Evolutionary conservation across 2,797 vertebrate species (phyloP).

Genomic region (Emydoidea blandingii): DNA sequence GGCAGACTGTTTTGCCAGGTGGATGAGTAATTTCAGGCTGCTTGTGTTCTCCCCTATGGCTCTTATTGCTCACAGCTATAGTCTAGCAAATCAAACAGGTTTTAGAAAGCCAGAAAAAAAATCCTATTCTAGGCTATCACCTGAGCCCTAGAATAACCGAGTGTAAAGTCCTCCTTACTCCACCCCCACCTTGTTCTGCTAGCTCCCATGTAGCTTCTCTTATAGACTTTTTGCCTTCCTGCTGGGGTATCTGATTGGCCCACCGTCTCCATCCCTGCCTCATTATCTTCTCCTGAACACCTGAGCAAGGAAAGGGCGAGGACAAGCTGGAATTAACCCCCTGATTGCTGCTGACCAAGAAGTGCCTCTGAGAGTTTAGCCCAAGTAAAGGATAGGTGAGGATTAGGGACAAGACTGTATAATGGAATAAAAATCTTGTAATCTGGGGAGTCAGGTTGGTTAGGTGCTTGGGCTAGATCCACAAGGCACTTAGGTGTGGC

Average conservation of each 20-base stretch:
- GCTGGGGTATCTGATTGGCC: slow-evolving; percentile 59
- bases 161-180: slow-evolving; percentile 30
- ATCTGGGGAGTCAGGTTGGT: background rate
- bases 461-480: background rate
- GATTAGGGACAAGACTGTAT: background rate
- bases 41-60: background rate
- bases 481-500: background rate
- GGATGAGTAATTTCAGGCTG: slow-evolving; percentile 20
- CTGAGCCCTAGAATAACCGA: slow-evolving; percentile 1
- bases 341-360: slow-evolving; percentile 25
- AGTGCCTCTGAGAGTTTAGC: slow-evolving; percentile 28
- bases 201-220: slow-evolving; percentile 10
- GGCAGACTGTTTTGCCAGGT: background rate
- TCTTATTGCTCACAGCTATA: background rate
- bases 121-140: slow-evolving; percentile 33
- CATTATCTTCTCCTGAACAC: slow-evolving; percentile 53
- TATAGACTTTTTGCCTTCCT: slow-evolving; percentile 29
- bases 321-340: slow-evolving; percentile 51
- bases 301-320: slow-evolving; percentile 24
- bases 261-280: slow-evolving; percentile 30
- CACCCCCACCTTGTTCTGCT: background rate
- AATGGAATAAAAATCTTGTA: background rate
- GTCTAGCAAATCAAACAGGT: slow-evolving; percentile 19
- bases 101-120: slow-evolving; percentile 14
- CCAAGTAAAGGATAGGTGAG: slow-evolving; percentile 25